Base-by-base conservation (phyloP, 2,797 vertebrate species). In the Silurus lanzhouensis region DNA sequence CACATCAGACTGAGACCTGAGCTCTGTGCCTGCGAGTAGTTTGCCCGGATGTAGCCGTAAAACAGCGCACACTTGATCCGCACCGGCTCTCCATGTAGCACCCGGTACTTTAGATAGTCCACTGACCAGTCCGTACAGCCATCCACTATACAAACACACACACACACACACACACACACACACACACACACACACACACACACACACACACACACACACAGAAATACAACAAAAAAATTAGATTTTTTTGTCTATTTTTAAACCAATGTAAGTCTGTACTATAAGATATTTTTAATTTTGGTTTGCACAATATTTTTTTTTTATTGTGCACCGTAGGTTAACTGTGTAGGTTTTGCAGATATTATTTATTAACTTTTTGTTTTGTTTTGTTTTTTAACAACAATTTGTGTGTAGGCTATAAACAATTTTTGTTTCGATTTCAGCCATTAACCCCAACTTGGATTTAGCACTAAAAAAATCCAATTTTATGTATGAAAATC, bases 1-100 rank as follows among this genome's bases (percentile, higher is more conserved):
- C 98, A 99, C 98, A 99, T 99, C 92, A 99, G 95, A 93, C 98
- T 99, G 90, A 99, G 97, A 90, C 98, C 98, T 92, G 97, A 96
- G 85, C 98, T 98, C 95, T 99, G 98, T 19, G 97, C 97, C 88
- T 98, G 94, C 80, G 96, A 97, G 93, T 99, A 99, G 95, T 99
- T 99, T 89, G 98, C 97, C 92, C 98, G 95, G 92, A 99, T 99
- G 92, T 99, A 99, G 90, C 98, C 98, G 83, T 99, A 99, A 96
- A 99, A 99, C 82, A 99, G 95, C 72, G 98, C 98, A 71, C 98
- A 99, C 93, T 99, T 99, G 91, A 99, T 97, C 91, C 97, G 95
- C 92, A 99, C 98, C 6, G 98, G 97, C 93, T 99, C 98, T 83
- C 98, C 98, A 88, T 98, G 96, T 91, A 99, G 94, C 90, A 98